Evolutionary conservation across 2,113 vertebrate species (phyloP), one percentile per base, ranked within the genome.

Genomic region (Barnardius zonarius): DNA sequence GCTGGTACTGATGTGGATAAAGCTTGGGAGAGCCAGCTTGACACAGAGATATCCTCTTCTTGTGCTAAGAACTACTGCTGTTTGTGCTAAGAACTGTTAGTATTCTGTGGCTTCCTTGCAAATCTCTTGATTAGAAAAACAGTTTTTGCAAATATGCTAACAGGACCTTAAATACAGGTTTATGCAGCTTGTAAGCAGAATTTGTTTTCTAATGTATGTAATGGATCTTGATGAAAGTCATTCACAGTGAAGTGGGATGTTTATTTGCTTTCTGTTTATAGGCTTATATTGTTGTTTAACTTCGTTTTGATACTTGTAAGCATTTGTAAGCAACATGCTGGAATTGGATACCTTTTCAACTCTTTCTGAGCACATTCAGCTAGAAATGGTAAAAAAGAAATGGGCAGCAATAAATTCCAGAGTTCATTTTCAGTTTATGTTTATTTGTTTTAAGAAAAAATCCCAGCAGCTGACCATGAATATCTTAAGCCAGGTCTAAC

Each of bases 161-260:
- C 85, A 72, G 75, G 59, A 85, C 75, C 70, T 95, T 95, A 90
- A 95, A 54, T 85, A 64, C 59, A 93, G 54, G 78, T 86, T 95
- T 83, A 48, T 74, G 46, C 51, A 88, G 49, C 85, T 83, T 93
- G 94, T 79, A 83, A 83, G 87, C 54, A 77, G 31, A 83, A 57
- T 90, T 86, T 74, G 17, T 90, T 91, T 74, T 90, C 68, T 88
- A 51, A 83, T 85, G 30, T 55, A 23, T 57, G 59, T 76, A 69
- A 91, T 82, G 44, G 62, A 46, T 90, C 90, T 83, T 88, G 85
- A 91, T 94, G 59, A 77, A 94, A 88, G 75, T 88, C 9, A 70
- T 87, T 94, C 46, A 83, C 14, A 33, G 55, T 88, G 51, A 90
- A 92, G 83, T 78, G 80, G 27, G 59, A 31, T 90, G 59, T 94